Evolutionary conservation across 2,113 vertebrate genomes (phyloP).

Genomic region (Dryoscopus gambensis): DNA sequence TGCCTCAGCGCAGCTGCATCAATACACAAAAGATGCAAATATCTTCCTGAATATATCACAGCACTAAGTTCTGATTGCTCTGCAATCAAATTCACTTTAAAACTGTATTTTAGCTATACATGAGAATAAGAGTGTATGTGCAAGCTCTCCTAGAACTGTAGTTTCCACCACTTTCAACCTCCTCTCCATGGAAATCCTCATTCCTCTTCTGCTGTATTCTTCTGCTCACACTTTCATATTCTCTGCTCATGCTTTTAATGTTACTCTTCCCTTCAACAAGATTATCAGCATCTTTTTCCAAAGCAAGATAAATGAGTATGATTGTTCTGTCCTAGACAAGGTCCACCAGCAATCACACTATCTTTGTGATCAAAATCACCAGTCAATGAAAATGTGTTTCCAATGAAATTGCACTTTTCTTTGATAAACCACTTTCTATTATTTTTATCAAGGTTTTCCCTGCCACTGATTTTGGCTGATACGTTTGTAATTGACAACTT

Average conservation of each 20-base stretch:
- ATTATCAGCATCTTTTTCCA: neutral
- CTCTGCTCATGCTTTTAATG: neutral
- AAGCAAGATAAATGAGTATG: neutral
- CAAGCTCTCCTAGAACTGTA: neutral
- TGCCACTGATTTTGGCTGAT: constrained; percentile 15
- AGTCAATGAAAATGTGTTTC: neutral
- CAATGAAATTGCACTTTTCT: neutral
- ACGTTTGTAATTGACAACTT: neutral
- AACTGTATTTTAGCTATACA: neutral
- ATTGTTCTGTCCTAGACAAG: neutral
- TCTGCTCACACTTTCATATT: neutral
- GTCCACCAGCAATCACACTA: constrained; percentile 3
- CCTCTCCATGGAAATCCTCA: neutral
- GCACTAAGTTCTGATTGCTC: neutral
- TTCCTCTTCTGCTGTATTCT: neutral
- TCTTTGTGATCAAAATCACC: constrained; percentile 26
- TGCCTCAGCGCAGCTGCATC: neutral
- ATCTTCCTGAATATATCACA: neutral
- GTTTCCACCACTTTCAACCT: neutral
- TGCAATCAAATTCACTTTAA: neutral
- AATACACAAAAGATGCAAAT: neutral
- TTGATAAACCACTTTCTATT: constrained; percentile 27
- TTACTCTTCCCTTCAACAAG: neutral
- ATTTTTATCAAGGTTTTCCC: constrained; percentile 3
- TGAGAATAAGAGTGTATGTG: neutral